A percentile compares a stretch with the other conserved stretches of the same genome.
These are phyloP conservation scores for Calameuta pallipes DNA, from an alignment of 2,888 invertebrate species.

Conservation along the genomic window DNA sequence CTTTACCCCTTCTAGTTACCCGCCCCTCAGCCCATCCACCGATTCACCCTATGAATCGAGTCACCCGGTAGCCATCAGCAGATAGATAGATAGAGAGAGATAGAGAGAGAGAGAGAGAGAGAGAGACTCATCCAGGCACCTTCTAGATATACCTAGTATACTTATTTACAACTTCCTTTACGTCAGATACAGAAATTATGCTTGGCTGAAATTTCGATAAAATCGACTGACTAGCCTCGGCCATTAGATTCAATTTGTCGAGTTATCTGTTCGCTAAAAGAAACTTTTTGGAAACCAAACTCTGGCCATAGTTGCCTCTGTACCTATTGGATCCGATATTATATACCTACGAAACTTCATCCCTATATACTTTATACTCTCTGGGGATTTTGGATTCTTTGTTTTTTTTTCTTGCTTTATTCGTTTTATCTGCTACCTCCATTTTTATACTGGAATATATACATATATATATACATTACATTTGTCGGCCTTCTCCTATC, in stretches of 20 bases:
- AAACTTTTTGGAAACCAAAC: constrained; percentile 39
- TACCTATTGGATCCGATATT: neutral
- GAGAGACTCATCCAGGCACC: neutral
- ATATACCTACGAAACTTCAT: neutral
- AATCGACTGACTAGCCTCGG: constrained; percentile 49
- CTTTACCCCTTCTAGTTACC: constrained; percentile 26
- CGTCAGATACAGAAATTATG: constrained; percentile 42
- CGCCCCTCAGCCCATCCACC: constrained; percentile 51
- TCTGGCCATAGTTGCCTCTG: neutral
- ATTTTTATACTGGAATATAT: neutral
- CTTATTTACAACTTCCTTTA: neutral
- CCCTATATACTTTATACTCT: neutral
- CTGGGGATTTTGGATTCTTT: neutral
- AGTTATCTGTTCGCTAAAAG: constrained; percentile 51
- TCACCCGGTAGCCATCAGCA: constrained; percentile 27
- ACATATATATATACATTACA: constrained; percentile 1
- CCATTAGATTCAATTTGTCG: constrained; percentile 57
- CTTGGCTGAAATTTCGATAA: constrained; percentile 58
- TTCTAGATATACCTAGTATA: neutral
- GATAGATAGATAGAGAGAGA: constrained; percentile 23
- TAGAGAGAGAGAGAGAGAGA: constrained; percentile 26
- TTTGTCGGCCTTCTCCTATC: neutral
- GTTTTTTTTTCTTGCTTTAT: neutral
- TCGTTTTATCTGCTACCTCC: neutral
- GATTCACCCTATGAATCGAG: constrained; percentile 11